Conservation (phyloP, 2,888 invertebrate genomes). For the Leucania comma region DNA sequence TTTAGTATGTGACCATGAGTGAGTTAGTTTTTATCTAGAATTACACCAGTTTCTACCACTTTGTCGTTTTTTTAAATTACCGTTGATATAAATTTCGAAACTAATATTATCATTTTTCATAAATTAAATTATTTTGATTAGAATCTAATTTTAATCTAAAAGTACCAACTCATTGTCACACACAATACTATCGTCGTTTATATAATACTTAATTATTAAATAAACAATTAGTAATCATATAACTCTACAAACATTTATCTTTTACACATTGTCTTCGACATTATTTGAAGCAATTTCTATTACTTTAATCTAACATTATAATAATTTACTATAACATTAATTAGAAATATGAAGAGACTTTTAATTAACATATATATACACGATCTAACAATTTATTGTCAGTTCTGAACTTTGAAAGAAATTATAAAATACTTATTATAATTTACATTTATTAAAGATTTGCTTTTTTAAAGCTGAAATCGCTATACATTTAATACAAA, state of each 20-base stretch:
- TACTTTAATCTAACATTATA: constrained; percentile 44
- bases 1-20: constrained; percentile 71
- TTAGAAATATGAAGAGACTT: constrained; percentile 87
- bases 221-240: constrained; percentile 55
- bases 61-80: not conserved
- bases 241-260: constrained; percentile 58
- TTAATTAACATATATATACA: constrained; percentile 75
- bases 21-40: constrained; percentile 19
- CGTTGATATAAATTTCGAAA: constrained; percentile 5
- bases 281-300: constrained; percentile 63
- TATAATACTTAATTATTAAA: constrained; percentile 43
- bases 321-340: constrained; percentile 55
- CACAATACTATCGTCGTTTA: constrained; percentile 59
- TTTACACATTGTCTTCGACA: constrained; percentile 66
- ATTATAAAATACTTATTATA: constrained; percentile 67
- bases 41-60: not conserved
- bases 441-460: constrained; percentile 72
- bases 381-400: constrained; percentile 88
- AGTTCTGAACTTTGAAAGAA: constrained; percentile 87
- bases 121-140: not conserved
- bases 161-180: constrained; percentile 68
- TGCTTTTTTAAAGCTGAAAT: constrained; percentile 75
- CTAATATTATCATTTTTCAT: constrained; percentile 1
- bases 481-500: constrained; percentile 73
- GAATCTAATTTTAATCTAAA: constrained; percentile 25